These are phyloP conservation scores for Chitala chitala DNA, from an alignment of 2,113 vertebrate genomes.

Conservation along the genomic window DNA sequence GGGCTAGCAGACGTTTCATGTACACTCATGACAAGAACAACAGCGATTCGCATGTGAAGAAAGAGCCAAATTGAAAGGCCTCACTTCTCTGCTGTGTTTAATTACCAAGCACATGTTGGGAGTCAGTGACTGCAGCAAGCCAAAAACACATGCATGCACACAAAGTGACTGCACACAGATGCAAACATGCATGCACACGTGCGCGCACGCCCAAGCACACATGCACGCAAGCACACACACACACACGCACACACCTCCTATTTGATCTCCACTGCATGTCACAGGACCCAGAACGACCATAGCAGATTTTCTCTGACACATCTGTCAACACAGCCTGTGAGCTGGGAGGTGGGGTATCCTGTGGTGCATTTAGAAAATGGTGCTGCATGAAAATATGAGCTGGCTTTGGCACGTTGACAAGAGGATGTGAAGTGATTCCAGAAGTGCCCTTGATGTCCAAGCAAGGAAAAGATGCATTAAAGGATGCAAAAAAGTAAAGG, in stretches of 20 bases:
- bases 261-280: too few relatives aligned
- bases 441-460: neutral
- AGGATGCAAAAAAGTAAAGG: conserved; percentile 33
- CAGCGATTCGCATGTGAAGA: conserved; percentile 21
- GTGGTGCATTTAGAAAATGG: too few relatives aligned
- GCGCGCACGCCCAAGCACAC: too few relatives aligned
- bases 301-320: neutral
- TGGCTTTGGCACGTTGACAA: conserved; percentile 26
- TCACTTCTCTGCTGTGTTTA: conserved; percentile 27
- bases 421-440: conserved; percentile 32
- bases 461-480: conserved; percentile 23
- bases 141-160: conserved; percentile 20
- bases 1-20: conserved; percentile 39
- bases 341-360: neutral
- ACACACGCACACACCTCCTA: too few relatives aligned
- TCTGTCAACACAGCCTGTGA: conserved; percentile 12
- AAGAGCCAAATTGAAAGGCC: neutral
- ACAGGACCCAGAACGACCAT: too few relatives aligned
- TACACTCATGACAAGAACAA: conserved; percentile 29
- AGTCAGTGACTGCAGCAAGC: conserved; percentile 25
- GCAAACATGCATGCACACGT: too few relatives aligned
- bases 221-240: too few relatives aligned
- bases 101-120: conserved; percentile 43
- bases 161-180: too few relatives aligned
- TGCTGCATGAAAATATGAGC: conserved; percentile 26